Conservation (phyloP, 2,797 vertebrate species). For the Chloroceryle amazona region DNA sequence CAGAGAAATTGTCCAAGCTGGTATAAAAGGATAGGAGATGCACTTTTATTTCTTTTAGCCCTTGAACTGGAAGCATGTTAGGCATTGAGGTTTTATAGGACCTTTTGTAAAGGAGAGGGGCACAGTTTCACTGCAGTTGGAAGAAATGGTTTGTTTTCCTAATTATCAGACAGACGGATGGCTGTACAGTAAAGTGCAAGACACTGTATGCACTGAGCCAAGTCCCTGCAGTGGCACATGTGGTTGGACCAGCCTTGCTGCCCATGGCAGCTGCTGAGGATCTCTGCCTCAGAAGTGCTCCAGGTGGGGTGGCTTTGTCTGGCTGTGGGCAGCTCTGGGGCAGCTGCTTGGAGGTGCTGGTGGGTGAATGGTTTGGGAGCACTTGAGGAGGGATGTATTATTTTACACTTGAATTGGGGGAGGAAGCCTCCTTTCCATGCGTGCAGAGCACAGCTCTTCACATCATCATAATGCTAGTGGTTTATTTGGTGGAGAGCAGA, state of each 20-base stretch:
- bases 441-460: accelerated
- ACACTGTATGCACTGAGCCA: not conserved
- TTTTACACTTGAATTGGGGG: not conserved
- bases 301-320: not conserved
- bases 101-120: not conserved
- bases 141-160: not conserved
- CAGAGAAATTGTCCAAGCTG: not conserved
- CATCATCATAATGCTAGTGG: accelerated
- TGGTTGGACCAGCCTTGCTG: not conserved
- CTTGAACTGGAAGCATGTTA: not conserved
- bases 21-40: not conserved
- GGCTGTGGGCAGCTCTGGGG: not conserved
- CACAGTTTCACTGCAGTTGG: not conserved
- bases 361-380: not conserved
- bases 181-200: not conserved
- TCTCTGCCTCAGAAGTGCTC: accelerated
- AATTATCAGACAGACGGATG: not conserved
- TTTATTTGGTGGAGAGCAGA: not conserved
- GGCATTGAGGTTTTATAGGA: not conserved
- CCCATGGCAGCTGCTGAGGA: accelerated
- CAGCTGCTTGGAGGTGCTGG: not conserved
- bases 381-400: accelerated
- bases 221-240: not conserved
- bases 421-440: accelerated
- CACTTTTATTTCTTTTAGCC: not conserved